Evolutionary conservation across 2,113 vertebrate genomes (phyloP), one percentile per base, ranked within the genome.

Genomic region (Dryoscopus gambensis): DNA sequence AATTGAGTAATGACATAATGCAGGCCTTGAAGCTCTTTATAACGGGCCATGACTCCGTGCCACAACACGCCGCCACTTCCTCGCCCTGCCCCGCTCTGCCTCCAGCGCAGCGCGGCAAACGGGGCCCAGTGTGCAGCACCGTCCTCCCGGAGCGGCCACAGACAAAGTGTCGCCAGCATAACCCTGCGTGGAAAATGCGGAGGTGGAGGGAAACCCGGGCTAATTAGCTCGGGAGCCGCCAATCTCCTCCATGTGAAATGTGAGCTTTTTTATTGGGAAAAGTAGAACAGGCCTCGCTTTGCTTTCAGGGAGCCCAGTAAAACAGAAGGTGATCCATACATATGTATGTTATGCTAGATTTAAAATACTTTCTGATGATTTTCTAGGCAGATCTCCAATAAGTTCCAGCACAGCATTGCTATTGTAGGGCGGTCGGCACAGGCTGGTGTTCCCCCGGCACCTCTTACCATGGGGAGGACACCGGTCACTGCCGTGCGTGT

Each of bases 121-220:
- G 93, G 91, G 97, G 96, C 96, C 97, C 49, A 62, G 40, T 60
- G 97, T 30, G 93, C 96, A 78, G 95, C 96, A 78, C 93, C 62
- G 47, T 88, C 59, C 96, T 95, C 95, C 97, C 73, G 31, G 87
- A 76, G 98, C 89, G 33, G 95, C 93, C 96, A 98, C 98, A 98
- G 98, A 98, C 98, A 97, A 96, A 62, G 96, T 96, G 98, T 97
- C 98, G 98, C 98, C 98, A 98, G 95, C 90, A 82, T 97, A 98
- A 98, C 98, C 98, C 98, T 97, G 98, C 97, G 97, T 98, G 98
- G 98, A 98, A 98, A 98, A 98, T 98, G 97, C 70, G 81, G 98
- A 96, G 98, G 97, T 98, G 98, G 96, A 97, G 95, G 97, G 97
- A 96, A 97, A 97, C 97, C 97, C 97, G 44, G 92, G 67, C 95